These are phyloP conservation scores for Drosophila punjabiensis DNA, from an alignment of 1,140 invertebrate species.

Conservation along the genomic window DNA sequence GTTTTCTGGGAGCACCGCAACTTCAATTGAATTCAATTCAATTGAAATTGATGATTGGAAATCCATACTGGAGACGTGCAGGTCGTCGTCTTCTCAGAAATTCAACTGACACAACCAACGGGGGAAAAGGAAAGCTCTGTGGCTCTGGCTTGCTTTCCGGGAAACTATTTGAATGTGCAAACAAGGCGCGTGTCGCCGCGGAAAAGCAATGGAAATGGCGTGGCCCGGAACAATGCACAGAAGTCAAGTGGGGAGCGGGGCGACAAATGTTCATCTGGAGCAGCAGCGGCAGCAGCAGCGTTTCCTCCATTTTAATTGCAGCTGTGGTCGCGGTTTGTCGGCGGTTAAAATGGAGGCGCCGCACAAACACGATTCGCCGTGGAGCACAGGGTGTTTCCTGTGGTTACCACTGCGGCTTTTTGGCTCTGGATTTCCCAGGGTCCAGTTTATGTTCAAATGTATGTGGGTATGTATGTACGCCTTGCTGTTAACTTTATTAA, in stretches of 20 bases:
- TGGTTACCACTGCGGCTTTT: slow-evolving; percentile 21
- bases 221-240: slow-evolving; percentile 13
- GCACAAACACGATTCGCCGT: slow-evolving; percentile 37
- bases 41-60: slow-evolving; percentile 75
- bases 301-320: slow-evolving; percentile 74
- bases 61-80: slow-evolving; percentile 33
- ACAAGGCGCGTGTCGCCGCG: slow-evolving; percentile 33
- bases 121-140: slow-evolving; percentile 17
- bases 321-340: slow-evolving; percentile 32
- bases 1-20: slow-evolving; percentile 23
- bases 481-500: slow-evolving; percentile 63
- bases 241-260: slow-evolving; percentile 37
- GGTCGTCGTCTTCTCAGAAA: not conserved
- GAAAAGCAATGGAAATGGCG: slow-evolving; percentile 31
- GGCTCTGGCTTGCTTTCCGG: not conserved
- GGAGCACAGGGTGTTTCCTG: slow-evolving; percentile 26
- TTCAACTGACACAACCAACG: slow-evolving; percentile 20
- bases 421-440: slow-evolving; percentile 9
- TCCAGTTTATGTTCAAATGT: not conserved
- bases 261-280: slow-evolving; percentile 56
- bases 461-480: not conserved
- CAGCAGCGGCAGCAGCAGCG: slow-evolving; percentile 7
- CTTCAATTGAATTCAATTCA: slow-evolving; percentile 31
- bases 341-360: slow-evolving; percentile 25
- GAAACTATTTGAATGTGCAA: slow-evolving; percentile 29